Evolutionary conservation across 2,888 invertebrate genomes (phyloP).

Genomic region (Aromia moschata): DNA sequence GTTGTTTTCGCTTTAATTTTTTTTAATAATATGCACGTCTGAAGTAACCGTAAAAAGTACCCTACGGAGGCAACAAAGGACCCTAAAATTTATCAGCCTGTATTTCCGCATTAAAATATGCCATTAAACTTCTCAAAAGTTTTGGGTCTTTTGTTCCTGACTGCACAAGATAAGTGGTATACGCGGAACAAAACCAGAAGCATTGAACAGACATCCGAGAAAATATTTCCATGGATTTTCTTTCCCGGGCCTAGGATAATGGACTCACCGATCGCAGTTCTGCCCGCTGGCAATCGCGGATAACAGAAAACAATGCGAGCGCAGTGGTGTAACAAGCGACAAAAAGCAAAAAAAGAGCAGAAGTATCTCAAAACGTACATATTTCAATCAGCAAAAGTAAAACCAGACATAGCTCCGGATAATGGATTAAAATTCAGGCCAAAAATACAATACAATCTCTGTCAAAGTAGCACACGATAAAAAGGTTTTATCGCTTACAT

Average conservation of each 20-base stretch:
- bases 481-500: too few species aligned
- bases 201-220: slow-evolving; percentile 30
- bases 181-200: slow-evolving; percentile 31
- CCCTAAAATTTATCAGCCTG: slow-evolving; percentile 8
- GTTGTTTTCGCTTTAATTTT: too few species aligned
- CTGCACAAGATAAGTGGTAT: slow-evolving; percentile 36
- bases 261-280: slow-evolving; percentile 42
- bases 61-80: background rate
- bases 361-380: background rate
- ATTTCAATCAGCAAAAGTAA: too few species aligned
- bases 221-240: slow-evolving; percentile 40
- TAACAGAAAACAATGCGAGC: slow-evolving; percentile 2
- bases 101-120: slow-evolving; percentile 36
- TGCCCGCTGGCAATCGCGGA: slow-evolving; percentile 7
- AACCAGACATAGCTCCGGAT: too few species aligned
- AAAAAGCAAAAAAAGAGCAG: background rate
- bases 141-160: slow-evolving; percentile 36
- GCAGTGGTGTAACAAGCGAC: slow-evolving; percentile 8
- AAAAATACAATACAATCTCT: too few species aligned
- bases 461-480: too few species aligned
- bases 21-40: background rate
- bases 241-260: slow-evolving; percentile 38
- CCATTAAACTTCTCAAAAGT: slow-evolving; percentile 38
- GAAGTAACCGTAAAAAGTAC: background rate
- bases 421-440: too few species aligned